Conservation (phyloP, 2,888 invertebrate species). For the Chalcosyrphus nemorum region DNA sequence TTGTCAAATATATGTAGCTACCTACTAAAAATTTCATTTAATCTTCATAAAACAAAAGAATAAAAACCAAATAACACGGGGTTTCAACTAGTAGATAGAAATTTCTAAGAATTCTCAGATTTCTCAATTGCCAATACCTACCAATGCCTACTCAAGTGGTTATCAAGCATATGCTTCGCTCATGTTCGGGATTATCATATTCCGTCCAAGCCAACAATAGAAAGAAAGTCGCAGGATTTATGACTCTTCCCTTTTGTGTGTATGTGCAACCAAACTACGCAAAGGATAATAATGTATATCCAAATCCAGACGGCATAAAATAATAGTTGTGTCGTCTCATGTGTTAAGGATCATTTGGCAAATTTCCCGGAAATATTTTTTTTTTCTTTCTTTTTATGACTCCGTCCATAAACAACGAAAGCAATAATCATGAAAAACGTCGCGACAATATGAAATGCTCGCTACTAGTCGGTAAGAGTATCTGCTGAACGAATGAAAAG, state of each 20-base stretch:
- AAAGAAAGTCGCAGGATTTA: slow-evolving; percentile 41
- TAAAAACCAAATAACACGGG: neutral
- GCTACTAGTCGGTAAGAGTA: no score
- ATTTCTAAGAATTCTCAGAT: slow-evolving; percentile 44
- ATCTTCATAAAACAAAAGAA: slow-evolving; percentile 10
- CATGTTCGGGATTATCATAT: slow-evolving; percentile 52
- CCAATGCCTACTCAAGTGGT: slow-evolving; percentile 40
- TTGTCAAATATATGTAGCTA: neutral
- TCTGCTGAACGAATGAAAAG: no score
- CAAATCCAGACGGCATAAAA: slow-evolving; percentile 35
- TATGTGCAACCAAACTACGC: neutral
- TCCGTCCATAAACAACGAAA: no score
- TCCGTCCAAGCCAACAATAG: neutral
- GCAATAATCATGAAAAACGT: slow-evolving; percentile 30
- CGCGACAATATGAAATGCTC: slow-evolving; percentile 52
- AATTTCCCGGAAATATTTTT: slow-evolving; percentile 54
- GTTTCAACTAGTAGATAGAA: neutral
- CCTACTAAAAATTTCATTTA: no score
- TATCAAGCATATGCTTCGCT: slow-evolving; percentile 46
- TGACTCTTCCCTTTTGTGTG: neutral
- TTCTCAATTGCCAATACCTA: no score
- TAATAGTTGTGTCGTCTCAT: slow-evolving; percentile 35
- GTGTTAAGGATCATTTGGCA: slow-evolving; percentile 40
- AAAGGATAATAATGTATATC: slow-evolving; percentile 30
- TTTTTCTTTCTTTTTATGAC: slow-evolving; percentile 36